These are phyloP conservation scores for Diceros bicornis DNA, from an alignment of 2,797 vertebrate species.

Conservation along the genomic window DNA sequence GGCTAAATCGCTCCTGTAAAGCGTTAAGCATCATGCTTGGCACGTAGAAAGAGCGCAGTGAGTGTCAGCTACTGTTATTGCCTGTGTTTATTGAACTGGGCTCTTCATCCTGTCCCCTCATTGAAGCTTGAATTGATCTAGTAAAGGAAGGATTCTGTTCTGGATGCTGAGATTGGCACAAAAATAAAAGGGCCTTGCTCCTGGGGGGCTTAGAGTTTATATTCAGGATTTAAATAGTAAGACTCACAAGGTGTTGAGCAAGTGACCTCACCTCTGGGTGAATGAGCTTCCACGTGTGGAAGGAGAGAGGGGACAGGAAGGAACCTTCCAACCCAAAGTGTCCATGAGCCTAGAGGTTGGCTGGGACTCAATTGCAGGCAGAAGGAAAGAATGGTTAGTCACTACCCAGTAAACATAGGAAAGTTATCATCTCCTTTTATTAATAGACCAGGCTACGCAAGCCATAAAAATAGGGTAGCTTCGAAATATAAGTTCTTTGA, in stretches of 20 bases:
- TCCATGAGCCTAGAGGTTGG: not conserved
- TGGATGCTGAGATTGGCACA: not conserved
- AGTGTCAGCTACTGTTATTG: no score
- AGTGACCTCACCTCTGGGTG: not conserved
- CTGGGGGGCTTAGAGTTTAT: not conserved
- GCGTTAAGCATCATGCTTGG: not conserved
- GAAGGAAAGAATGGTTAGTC: slow-evolving; percentile 61
- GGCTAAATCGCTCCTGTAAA: not conserved
- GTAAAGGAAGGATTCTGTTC: not conserved
- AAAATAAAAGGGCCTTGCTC: not conserved
- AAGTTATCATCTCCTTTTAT: slow-evolving; percentile 62
- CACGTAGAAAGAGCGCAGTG: not conserved
- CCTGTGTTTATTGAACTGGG: not conserved
- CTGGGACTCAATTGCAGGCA: not conserved
- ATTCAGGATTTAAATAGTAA: not conserved
- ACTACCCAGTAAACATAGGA: slow-evolving; percentile 16
- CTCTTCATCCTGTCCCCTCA: not conserved
- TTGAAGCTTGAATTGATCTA: not conserved
- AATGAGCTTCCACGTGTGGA: not conserved
- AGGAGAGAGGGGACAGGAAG: not conserved
- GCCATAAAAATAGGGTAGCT: slow-evolving; percentile 25
- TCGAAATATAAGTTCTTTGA: slow-evolving; percentile 48
- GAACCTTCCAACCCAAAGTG: not conserved
- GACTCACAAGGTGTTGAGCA: not conserved
- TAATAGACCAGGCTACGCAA: slow-evolving; percentile 35